Evolutionary conservation across 2,888 invertebrate species (phyloP).

Genomic region (Ochlodes sylvanus): DNA sequence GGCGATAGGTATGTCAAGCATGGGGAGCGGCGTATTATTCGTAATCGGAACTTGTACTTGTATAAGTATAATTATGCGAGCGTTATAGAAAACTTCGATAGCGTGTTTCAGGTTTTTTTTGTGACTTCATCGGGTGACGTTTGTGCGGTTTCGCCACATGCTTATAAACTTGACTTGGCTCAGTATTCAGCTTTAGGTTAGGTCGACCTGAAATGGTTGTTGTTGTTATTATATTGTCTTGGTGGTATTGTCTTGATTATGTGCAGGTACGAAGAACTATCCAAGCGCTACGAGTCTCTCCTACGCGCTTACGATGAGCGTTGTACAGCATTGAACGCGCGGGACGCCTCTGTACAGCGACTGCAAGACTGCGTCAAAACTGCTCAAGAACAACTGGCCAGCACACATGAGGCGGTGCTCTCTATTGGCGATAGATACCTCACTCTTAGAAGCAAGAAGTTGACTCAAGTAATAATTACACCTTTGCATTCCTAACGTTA

Average conservation of each 20-base stretch:
- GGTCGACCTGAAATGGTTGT: too few relatives aligned
- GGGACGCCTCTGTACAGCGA: slow-evolving; percentile 55
- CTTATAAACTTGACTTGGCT: too few relatives aligned
- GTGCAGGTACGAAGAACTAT: slow-evolving; percentile 72
- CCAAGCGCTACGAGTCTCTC: slow-evolving; percentile 66
- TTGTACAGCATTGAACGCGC: slow-evolving; percentile 51
- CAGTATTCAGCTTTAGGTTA: too few relatives aligned
- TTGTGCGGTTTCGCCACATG: too few relatives aligned
- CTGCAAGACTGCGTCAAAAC: slow-evolving; percentile 52
- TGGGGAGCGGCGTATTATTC: too few relatives aligned
- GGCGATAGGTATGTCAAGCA: too few relatives aligned
- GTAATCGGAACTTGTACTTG: too few relatives aligned
- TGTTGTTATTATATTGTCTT: too few relatives aligned
- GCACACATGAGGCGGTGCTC: slow-evolving; percentile 62
- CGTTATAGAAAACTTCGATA: too few relatives aligned
- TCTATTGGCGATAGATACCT: slow-evolving; percentile 71
- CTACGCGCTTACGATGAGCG: slow-evolving; percentile 64
- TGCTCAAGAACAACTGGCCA: slow-evolving; percentile 56
- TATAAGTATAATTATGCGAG: too few relatives aligned
- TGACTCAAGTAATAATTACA: slow-evolving; percentile 52
- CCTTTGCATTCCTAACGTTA: not conserved
- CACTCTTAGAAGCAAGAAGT: slow-evolving; percentile 58
- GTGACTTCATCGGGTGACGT: too few relatives aligned
- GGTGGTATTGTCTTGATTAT: not conserved
- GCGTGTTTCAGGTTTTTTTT: too few relatives aligned